Base-by-base conservation (phyloP, 2,888 invertebrate species). In the Deilephila porcellus region DNA sequence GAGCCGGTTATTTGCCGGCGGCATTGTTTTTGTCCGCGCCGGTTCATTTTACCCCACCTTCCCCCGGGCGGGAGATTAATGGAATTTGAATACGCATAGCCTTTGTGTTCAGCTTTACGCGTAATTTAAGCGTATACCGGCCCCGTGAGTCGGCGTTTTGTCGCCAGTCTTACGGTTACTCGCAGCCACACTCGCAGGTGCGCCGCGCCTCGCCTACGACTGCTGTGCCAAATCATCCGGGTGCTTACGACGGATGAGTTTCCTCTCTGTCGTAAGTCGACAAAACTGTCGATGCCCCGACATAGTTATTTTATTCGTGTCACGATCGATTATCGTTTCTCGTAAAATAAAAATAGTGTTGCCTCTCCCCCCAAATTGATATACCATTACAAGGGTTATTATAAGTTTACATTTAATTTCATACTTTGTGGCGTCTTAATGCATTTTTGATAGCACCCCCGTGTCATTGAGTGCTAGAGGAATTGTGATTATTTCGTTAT, bases 11-110 rank as follows among this genome's bases (percentile, higher is more conserved):
- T 94, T 93, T 91, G 94, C 94, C 93, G 90, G 90, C 91, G 93
- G 93, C 94, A 94, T 94, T 94, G 94, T 94, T 94, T 94, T 94
- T 93, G 94, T 93, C 94, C 93, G 91, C 86, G 90, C 92, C 89
- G 93, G 94, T 93, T 94, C 93, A 93, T 93, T 93, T 93, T 92
- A 91, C 92, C 92, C 91, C 92, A 91, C 91, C 91, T 90, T 90
- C 90, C 91, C 91, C 88, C 86, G 88, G 88, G 86, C 90, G 85
- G 90, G 93, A 93, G 93, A 93, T 93, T 94, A 94, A 94, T 94
- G 94, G 93, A 93, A 94, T 94, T 93, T 94, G 93, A 94, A 94
- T 94, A 94, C 93, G 94, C 93, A 93, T 93, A 92, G 92, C 92
- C 93, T 93, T 93, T 94, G 94, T 94, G 90, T 90, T 91, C 91